Evolutionary conservation across 2,888 invertebrate genomes (phyloP).

Genomic region (Metallyticus violacea): DNA sequence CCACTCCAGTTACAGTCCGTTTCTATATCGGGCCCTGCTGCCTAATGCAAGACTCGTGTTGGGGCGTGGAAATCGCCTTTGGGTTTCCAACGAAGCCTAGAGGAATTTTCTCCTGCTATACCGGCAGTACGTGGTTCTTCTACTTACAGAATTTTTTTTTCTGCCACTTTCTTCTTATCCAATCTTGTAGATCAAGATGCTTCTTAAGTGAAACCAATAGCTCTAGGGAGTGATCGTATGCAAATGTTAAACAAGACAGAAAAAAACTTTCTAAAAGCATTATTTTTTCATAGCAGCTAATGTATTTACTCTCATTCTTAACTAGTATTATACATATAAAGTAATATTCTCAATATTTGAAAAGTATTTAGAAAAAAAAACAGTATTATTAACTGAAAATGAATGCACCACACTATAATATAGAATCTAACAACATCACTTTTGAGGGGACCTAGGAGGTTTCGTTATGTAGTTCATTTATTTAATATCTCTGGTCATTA

Average conservation of each 20-base stretch:
- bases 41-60: conserved; percentile 33
- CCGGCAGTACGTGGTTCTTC: not conserved
- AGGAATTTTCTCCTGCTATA: not conserved
- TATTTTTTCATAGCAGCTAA: too few species aligned
- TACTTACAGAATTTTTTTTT: not conserved
- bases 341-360: not conserved
- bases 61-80: conserved; percentile 34
- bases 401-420: too few species aligned
- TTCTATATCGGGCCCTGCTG: not conserved
- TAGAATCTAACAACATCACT: too few species aligned
- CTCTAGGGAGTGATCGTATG: not conserved
- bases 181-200: not conserved
- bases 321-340: too few species aligned
- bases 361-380: not conserved
- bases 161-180: not conserved
- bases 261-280: too few species aligned
- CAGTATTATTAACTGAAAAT: too few species aligned
- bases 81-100: conserved; percentile 10
- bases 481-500: too few species aligned
- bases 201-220: not conserved
- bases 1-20: not conserved
- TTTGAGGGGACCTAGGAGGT: too few species aligned
- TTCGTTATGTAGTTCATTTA: too few species aligned
- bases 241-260: not conserved
- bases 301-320: too few species aligned